A percentile compares a stretch with the other conserved stretches of the same genome.
phyloP scores from a whole-genome alignment of 2,888 invertebrate species.

The Drosophila mimica region DNA sequence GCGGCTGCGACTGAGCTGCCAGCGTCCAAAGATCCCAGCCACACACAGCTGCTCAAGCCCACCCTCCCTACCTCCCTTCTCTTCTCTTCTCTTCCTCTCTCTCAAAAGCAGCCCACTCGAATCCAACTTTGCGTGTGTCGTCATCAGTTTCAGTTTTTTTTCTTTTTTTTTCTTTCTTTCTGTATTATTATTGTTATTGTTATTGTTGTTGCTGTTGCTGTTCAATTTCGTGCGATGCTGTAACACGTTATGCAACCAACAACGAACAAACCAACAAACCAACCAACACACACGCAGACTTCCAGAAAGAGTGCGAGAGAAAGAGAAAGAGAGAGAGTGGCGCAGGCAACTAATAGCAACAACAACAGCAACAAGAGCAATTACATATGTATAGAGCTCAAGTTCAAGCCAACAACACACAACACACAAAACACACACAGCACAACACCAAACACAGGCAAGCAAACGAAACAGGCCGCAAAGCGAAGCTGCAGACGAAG shows the following conservation, averaged over 20 bases:
- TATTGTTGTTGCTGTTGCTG: constrained; percentile 46
- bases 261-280: constrained; percentile 21
- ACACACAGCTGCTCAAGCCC: constrained; percentile 39
- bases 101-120: constrained; percentile 36
- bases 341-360: constrained; percentile 50
- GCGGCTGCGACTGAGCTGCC: constrained; percentile 31
- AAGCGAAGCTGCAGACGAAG: constrained; percentile 18
- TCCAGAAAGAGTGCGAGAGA: constrained; percentile 37
- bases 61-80: not conserved
- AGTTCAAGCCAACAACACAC: constrained; percentile 73
- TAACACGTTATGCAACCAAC: constrained; percentile 83
- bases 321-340: constrained; percentile 12
- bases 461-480: constrained; percentile 52
- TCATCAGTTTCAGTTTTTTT: constrained; percentile 71
- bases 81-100: not conserved
- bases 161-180: constrained; percentile 24
- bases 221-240: constrained; percentile 80
- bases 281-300: constrained; percentile 40
- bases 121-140: constrained; percentile 64
- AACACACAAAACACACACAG: constrained; percentile 37
- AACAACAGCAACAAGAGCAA: constrained; percentile 55
- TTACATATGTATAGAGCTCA: constrained; percentile 79
- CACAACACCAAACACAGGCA: constrained; percentile 51
- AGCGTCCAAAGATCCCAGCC: constrained; percentile 31
- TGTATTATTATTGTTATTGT: constrained; percentile 33